Evolutionary conservation across 2,113 vertebrate species (phyloP), one percentile per base, ranked within the genome.

Genomic region (Platysternon megacephalum): DNA sequence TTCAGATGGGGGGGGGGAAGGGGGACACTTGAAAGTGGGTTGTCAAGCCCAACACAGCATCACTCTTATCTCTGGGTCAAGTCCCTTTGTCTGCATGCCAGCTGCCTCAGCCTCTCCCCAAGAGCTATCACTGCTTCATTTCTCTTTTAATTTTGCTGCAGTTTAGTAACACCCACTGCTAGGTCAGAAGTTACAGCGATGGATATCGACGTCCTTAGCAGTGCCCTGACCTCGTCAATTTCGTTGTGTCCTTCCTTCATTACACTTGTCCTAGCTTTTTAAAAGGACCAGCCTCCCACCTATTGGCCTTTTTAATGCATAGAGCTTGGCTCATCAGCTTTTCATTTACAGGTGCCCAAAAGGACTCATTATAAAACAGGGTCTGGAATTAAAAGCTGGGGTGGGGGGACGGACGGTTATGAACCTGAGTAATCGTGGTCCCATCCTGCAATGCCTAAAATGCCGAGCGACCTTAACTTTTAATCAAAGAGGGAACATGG

Each of bases 201-300:
- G 95, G 97, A 88, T 98, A 98, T 96, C 86, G 97, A 95, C 96
- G 95, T 88, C 91, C 93, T 91, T 76, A 95, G 46, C 89, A 85
- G 92, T 53, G 95, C 89, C 89, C 96, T 90, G 87, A 95, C 97
- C 96, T 94, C 78, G 39, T 98, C 98, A 92, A 90, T 97, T 97
- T 97, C 79, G 44, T 81, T 49, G 86, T 91, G 95, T 96, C 95
- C 93, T 86, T 96, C 89, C 56, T 96, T 94, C 87, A 74, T 96
- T 97, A 97, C 89, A 90, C 96, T 98, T 93, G 91, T 97, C 92
- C 97, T 96, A 82, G 91, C 92, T 91, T 65, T 74, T 83, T 24
- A 19, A 46, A 88, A 91, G 89, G 26, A 24, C 82, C 58, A 72
- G 10, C 78, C 49, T 82, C 84, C 95, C 80, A 14, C 21, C 17